These are phyloP conservation scores for Dinothrombium tinctorium DNA, from an alignment of 1,140 invertebrate genomes.

Conservation along the genomic window DNA sequence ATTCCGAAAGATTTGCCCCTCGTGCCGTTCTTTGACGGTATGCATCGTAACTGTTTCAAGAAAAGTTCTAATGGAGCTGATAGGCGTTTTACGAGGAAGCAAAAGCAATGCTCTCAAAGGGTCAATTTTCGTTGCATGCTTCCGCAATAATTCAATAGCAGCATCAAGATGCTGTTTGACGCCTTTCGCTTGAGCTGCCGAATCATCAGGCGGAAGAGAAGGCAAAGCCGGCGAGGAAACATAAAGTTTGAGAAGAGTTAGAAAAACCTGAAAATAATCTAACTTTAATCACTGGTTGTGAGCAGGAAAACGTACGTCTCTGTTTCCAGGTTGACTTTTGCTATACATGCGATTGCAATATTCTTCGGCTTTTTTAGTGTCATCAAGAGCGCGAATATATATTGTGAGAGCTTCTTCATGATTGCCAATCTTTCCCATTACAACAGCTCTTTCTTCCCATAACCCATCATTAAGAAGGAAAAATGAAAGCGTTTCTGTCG, in stretches of 20 bases:
- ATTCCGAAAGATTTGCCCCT: constrained; percentile 11
- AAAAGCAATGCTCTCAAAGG: constrained; percentile 33
- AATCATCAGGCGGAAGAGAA: constrained; percentile 2
- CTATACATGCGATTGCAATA: constrained; percentile 44
- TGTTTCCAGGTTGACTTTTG: constrained; percentile 24
- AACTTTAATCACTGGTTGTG: too few relatives aligned
- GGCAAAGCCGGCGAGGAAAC: constrained; percentile 26
- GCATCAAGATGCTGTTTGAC: constrained; percentile 39
- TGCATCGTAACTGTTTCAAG: constrained; percentile 11
- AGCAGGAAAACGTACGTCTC: constrained; percentile 22
- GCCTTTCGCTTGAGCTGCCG: neutral
- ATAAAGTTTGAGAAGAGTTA: constrained; percentile 30
- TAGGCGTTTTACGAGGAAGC: constrained; percentile 6
- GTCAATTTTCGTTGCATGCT: constrained; percentile 55
- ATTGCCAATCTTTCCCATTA: constrained; percentile 58
- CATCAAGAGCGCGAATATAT: constrained; percentile 55
- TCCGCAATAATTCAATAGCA: constrained; percentile 49
- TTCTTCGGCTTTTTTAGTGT: constrained; percentile 49
- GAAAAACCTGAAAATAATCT: constrained; percentile 26
- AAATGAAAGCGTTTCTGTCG: constrained; percentile 58
- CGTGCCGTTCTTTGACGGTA: constrained; percentile 10
- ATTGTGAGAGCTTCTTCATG: constrained; percentile 78
- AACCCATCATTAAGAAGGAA: constrained; percentile 63
- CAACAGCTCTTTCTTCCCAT: constrained; percentile 74
- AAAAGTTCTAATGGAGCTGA: constrained; percentile 11